Conservation (phyloP, 64 coral and sea anemone species). For the Montipora sp. region DNA sequence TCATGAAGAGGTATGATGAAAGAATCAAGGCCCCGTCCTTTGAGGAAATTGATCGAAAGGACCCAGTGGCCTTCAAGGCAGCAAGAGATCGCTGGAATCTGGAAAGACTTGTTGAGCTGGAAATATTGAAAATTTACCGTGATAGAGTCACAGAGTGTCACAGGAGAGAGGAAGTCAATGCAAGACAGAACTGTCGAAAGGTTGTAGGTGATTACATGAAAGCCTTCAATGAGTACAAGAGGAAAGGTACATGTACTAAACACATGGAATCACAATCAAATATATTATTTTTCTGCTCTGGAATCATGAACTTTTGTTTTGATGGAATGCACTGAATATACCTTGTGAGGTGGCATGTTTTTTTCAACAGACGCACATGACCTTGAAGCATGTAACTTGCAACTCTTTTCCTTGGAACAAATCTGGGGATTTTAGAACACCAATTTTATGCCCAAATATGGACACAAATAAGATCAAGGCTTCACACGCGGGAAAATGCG, state of each 20-base stretch:
- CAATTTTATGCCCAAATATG: too few species aligned
- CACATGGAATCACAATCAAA: too few species aligned
- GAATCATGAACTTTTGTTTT: too few species aligned
- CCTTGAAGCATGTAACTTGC: too few species aligned
- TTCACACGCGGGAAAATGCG: too few species aligned
- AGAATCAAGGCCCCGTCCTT: slow-evolving; percentile 84
- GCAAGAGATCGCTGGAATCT: slow-evolving; percentile 94
- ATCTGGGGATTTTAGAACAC: too few species aligned
- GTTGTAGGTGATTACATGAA: slow-evolving; percentile 85
- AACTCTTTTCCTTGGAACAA: too few species aligned
- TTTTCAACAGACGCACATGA: too few species aligned
- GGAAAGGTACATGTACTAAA: slow-evolving; percentile 70
- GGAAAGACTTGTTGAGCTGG: slow-evolving; percentile 87
- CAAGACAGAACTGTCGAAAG: slow-evolving; percentile 84
- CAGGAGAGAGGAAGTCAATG: slow-evolving; percentile 76
- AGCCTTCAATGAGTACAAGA: slow-evolving; percentile 84
- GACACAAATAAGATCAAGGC: too few species aligned
- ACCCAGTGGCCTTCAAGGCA: slow-evolving; percentile 89
- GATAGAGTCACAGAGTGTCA: slow-evolving; percentile 77
- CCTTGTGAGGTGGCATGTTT: too few species aligned
- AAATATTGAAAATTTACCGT: slow-evolving; percentile 84
- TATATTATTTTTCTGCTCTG: too few species aligned
- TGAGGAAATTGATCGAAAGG: slow-evolving; percentile 95
- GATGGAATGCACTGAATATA: too few species aligned
- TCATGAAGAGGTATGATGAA: slow-evolving; percentile 79